A percentile compares a stretch with the other conserved stretches of the same genome.
phyloP scores from a whole-genome alignment of 1,140 invertebrate species.

The Drosophila sucinea region DNA sequence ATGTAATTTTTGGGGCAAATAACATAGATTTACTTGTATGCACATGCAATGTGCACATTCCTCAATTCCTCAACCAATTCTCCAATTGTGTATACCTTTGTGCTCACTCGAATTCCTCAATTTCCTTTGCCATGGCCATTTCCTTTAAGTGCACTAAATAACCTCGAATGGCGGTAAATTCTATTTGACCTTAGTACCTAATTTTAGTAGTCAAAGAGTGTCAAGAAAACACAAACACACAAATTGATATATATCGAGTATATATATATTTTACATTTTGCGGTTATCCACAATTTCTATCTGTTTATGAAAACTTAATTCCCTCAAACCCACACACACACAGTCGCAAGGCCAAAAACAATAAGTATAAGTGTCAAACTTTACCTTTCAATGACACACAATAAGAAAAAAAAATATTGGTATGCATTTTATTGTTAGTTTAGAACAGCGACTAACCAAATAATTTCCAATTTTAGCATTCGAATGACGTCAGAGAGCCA shows the following conservation, averaged over 20 bases:
- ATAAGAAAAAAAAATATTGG: too few species aligned
- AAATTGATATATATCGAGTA: not conserved
- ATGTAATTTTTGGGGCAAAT: not conserved
- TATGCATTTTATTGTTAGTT: too few species aligned
- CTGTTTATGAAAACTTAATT: not conserved
- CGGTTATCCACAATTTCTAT: not conserved
- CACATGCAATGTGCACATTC: too few species aligned
- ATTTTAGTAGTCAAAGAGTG: not conserved
- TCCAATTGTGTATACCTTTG: too few species aligned
- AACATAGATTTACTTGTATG: too few species aligned
- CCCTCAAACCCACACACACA: not conserved
- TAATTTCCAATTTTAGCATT: not conserved
- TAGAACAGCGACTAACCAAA: not conserved
- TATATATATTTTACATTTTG: not conserved
- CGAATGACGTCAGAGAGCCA: not conserved
- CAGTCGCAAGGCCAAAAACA: not conserved
- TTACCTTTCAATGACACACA: not conserved
- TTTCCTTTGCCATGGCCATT: not conserved
- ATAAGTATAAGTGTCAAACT: not conserved
- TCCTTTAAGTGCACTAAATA: not conserved
- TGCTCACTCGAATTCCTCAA: too few species aligned
- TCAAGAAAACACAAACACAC: not conserved
- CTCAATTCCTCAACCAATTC: too few species aligned
- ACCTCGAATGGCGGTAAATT: not conserved
- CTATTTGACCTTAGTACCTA: constrained; percentile 8